These are phyloP conservation scores for Sebastolobus altivelis DNA, from an alignment of 2,797 vertebrate species.

Conservation along the genomic window DNA sequence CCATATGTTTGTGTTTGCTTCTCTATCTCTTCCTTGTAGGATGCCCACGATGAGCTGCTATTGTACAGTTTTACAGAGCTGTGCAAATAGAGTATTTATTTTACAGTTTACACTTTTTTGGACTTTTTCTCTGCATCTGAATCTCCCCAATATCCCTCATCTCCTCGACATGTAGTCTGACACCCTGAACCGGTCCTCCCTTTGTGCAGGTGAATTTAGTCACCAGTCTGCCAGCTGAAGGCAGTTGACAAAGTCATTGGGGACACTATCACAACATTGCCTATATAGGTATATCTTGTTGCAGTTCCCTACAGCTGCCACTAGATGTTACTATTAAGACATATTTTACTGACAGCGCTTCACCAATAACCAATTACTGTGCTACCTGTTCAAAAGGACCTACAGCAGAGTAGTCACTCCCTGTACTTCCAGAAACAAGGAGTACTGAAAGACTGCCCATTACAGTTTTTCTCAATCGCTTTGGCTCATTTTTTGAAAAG, in stretches of 20 bases:
- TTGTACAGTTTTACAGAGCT: neutral
- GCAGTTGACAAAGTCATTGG: neutral
- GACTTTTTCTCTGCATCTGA: neutral
- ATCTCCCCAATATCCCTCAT: neutral
- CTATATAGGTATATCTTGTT: neutral
- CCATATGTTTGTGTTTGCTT: too few species aligned
- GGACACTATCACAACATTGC: too few species aligned
- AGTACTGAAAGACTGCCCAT: neutral
- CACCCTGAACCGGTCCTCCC: neutral
- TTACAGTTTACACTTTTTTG: neutral
- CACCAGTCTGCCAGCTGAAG: neutral
- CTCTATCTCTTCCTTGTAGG: too few species aligned
- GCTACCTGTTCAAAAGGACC: neutral
- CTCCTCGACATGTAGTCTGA: neutral
- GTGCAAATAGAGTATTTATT: neutral
- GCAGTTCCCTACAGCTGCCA: slow-evolving; percentile 5
- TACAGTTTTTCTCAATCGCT: neutral
- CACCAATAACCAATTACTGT: neutral
- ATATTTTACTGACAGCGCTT: neutral
- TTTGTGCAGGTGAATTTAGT: neutral
- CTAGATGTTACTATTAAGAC: neutral
- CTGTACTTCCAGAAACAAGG: neutral
- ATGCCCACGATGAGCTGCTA: too few species aligned
- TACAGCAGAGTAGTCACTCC: neutral
- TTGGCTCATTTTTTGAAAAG: too few species aligned